Evolutionary conservation across 64 coral and sea anemone species (phyloP), one percentile per base, ranked within the genome.

Genomic region (Porites lutea): DNA sequence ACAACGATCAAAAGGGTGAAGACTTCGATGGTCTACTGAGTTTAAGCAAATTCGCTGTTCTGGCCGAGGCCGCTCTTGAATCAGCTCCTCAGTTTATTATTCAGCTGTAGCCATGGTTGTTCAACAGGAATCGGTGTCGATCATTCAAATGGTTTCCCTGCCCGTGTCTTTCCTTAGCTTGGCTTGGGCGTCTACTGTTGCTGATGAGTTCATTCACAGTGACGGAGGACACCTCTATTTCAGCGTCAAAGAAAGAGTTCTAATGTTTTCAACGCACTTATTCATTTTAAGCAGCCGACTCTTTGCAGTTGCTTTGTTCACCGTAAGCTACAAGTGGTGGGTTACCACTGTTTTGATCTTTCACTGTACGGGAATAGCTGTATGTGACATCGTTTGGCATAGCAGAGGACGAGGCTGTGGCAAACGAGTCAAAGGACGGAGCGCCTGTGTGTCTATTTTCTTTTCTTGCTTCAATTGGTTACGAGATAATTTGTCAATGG

Each of bases 21-120:
- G 27, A 37, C 27, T 37, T 37, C 27, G 27, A 37, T 1, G 27
- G 27, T 37, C 27, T 37, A 37, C 27, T 37, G 27, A 37, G 27
- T 37, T 37, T 37, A 37, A 64, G 23, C 9, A 52, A 60, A 4
- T 64, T 89, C 10, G 74, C 87, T 16, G 27, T 59, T 4, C 61
- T 61, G 54, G 6, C 64, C 22, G 87, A 89, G 21, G 46, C 55
- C 11, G 58, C 62, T 78, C 43, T 77, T 52, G 87, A 89, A 51
- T 19, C 87, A 16, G 87, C 87, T 11, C 74, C 87, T 6, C 87
- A 89, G 59, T 89, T 79, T 51, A 13, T 87, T 3, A 54, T 87
- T 19, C 84, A 87, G 48, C 68, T 87, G 7, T 52, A 87, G 87
- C 43, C 72, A 52, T 65, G 3, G 27, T 3, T 64, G 58, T 78